Percentiles rank a stretch among this genome's conserved stretches.
These are phyloP conservation scores for Muricea muricata DNA, from an alignment of 92 coral and sea anemone species.

Conservation along the genomic window DNA sequence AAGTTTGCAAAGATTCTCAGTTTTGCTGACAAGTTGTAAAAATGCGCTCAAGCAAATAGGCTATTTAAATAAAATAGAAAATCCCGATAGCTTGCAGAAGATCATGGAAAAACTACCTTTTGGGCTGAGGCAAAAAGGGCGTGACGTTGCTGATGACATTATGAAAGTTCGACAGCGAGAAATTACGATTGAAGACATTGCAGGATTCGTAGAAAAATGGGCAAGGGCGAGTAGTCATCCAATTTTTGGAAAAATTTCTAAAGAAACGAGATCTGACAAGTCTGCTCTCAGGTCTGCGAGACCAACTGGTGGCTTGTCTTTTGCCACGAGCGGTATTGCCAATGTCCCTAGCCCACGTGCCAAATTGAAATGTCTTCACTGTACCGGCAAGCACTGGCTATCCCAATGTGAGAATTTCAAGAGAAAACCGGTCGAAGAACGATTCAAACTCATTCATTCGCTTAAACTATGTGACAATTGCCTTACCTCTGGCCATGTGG, in stretches of 20 bases:
- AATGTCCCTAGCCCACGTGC: neutral
- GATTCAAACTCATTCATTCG: neutral
- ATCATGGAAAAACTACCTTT: neutral
- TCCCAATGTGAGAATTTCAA: slow-evolving; percentile 18
- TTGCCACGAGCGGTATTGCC: slow-evolving; percentile 5
- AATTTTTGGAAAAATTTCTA: slow-evolving; percentile 32
- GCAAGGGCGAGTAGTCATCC: slow-evolving; percentile 22
- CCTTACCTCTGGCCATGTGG: slow-evolving; percentile 59
- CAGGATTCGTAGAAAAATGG: slow-evolving; percentile 5
- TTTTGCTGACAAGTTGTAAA: neutral
- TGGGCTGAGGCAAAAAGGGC: slow-evolving; percentile 15
- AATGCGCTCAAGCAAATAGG: slow-evolving; percentile 9
- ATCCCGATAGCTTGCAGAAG: slow-evolving; percentile 25
- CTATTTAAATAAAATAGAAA: slow-evolving; percentile 10
- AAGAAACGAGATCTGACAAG: neutral
- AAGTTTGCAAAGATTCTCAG: neutral
- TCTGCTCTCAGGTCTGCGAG: neutral
- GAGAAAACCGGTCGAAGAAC: neutral
- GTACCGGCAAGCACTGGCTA: neutral
- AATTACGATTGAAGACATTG: slow-evolving; percentile 17
- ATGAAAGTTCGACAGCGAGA: neutral
- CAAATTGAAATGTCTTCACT: neutral
- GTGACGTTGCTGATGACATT: slow-evolving; percentile 32
- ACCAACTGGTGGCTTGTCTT: neutral
- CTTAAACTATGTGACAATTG: slow-evolving; percentile 65